A percentile compares a stretch with the other conserved stretches of the same genome.
These are phyloP conservation scores for Marmota monax DNA, from an alignment of 2,113 vertebrate genomes.

Conservation along the genomic window DNA sequence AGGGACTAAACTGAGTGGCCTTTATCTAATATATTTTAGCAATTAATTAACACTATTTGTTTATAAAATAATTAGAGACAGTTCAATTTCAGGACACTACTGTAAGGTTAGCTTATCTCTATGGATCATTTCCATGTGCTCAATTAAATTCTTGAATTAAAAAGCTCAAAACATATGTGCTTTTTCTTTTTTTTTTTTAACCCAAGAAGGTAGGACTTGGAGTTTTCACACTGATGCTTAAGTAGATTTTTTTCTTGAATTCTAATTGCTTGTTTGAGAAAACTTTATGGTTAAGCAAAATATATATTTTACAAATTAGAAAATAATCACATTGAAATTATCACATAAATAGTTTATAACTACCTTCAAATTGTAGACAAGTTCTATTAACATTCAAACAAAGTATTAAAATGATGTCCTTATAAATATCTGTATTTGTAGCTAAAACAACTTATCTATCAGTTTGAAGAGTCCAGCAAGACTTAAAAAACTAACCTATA, in stretches of 20 bases:
- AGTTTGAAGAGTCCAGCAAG: background rate
- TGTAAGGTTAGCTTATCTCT: background rate
- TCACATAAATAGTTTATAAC: background rate
- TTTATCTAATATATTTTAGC: background rate
- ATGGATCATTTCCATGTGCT: background rate
- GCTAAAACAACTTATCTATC: background rate
- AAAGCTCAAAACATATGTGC: background rate
- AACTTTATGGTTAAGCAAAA: background rate
- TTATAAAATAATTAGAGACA: background rate
- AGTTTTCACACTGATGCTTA: background rate
- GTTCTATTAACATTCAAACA: background rate
- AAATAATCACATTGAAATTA: background rate
- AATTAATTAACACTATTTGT: background rate
- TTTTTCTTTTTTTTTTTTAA: background rate
- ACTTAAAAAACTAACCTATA: background rate
- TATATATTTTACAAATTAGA: background rate
- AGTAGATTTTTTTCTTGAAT: background rate
- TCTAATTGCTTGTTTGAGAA: conserved; percentile 14
- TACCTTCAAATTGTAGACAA: background rate
- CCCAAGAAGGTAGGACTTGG: background rate
- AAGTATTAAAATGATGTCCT: background rate
- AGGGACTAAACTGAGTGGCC: background rate
- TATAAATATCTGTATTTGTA: background rate
- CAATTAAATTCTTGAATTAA: background rate
- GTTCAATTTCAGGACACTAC: background rate